A percentile compares a stretch with the other conserved stretches of the same genome.
Evolutionary conservation across 2,113 vertebrate genomes (phyloP).

Genomic region (Mobula birostris): DNA sequence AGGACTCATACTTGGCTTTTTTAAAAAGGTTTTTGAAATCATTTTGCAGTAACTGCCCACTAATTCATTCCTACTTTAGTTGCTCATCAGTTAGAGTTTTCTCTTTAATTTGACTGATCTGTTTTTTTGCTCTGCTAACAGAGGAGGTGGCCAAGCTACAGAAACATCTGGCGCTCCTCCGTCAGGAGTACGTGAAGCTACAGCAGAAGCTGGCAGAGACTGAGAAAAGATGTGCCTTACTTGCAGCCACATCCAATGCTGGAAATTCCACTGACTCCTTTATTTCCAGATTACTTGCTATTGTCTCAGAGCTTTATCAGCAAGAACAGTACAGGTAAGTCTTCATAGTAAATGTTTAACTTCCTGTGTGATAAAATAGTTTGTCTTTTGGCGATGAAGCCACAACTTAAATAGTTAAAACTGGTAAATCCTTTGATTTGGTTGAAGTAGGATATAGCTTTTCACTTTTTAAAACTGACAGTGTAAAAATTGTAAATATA

Average conservation of each 20-base stretch:
- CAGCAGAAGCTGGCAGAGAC: constrained; percentile 92
- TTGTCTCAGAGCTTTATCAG: constrained; percentile 82
- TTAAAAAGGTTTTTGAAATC: not conserved
- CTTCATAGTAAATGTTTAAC: not conserved
- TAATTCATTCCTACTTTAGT: not conserved
- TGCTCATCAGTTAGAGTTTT: not conserved
- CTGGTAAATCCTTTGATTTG: not conserved
- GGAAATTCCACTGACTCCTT: constrained; percentile 74
- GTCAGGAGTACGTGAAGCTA: constrained; percentile 97
- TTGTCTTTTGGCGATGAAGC: not conserved
- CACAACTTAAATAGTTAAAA: not conserved
- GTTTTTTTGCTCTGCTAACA: constrained; percentile 46
- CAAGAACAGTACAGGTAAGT: constrained; percentile 90
- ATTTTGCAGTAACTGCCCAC: not conserved
- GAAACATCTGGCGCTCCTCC: constrained; percentile 91
- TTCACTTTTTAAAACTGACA: not conserved
- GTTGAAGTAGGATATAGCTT: not conserved
- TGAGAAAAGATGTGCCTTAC: constrained; percentile 75
- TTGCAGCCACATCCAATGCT: constrained; percentile 72
- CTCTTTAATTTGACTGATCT: not conserved
- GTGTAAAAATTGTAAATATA: not conserved
- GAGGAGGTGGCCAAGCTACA: constrained; percentile 99
- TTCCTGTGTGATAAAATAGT: not conserved
- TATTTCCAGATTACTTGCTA: constrained; percentile 80
- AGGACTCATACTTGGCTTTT: not conserved